Percentiles rank a stretch among this genome's conserved stretches.
Evolutionary conservation across 1,140 invertebrate genomes (phyloP).

Genomic region (Steinernema khuongi): DNA sequence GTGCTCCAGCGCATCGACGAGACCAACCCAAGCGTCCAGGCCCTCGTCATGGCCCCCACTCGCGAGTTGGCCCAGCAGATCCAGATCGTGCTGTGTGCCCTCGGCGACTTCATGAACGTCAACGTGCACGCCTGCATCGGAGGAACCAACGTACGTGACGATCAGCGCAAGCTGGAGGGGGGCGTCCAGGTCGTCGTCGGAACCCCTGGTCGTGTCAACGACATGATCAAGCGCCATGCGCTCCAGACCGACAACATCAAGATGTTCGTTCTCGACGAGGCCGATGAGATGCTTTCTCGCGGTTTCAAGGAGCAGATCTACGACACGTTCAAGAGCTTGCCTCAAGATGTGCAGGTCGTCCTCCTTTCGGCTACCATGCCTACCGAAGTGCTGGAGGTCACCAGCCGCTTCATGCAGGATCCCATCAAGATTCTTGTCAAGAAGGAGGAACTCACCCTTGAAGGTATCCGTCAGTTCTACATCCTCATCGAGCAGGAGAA

Average conservation of each 20-base stretch:
- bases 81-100: constrained; percentile 60
- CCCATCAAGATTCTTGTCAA: constrained; percentile 93
- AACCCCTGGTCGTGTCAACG: constrained; percentile 92
- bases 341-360: constrained; percentile 84
- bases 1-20: constrained; percentile 94
- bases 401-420: constrained; percentile 90
- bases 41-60: constrained; percentile 90
- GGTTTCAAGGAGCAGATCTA: constrained; percentile 99
- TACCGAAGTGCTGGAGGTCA: constrained; percentile 89
- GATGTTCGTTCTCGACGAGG: constrained; percentile 97
- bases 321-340: constrained; percentile 89
- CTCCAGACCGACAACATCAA: constrained; percentile 79
- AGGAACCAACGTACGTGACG: constrained; percentile 93
- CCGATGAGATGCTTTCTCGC: constrained; percentile 98
- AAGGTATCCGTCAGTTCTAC: constrained; percentile 98
- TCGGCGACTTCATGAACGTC: constrained; percentile 91
- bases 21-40: constrained; percentile 78
- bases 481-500: constrained; percentile 91
- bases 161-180: constrained; percentile 82
- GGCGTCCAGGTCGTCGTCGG: constrained; percentile 96
- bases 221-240: constrained; percentile 90
- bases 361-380: constrained; percentile 97
- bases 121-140: constrained; percentile 98
- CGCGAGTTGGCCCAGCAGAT: constrained; percentile 92
- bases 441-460: constrained; percentile 93